These are phyloP conservation scores for Galago senegalensis DNA, from an alignment of 2,797 vertebrate genomes.

Conservation along the genomic window DNA sequence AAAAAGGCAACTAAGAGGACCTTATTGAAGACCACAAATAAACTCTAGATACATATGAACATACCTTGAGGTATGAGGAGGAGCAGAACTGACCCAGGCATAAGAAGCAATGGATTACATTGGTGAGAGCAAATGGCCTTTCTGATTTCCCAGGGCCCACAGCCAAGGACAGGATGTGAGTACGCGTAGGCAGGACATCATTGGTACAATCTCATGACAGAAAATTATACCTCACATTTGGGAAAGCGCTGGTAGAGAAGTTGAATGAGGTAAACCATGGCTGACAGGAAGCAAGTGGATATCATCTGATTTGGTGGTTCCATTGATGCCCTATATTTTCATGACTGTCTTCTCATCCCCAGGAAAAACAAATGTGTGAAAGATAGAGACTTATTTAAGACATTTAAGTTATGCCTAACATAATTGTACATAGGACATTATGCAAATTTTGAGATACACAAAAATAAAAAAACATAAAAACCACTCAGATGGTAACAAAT, in stretches of 20 bases:
- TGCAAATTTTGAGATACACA: no score
- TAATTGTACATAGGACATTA: neutral
- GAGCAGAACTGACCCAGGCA: neutral
- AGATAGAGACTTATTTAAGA: neutral
- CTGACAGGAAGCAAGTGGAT: neutral
- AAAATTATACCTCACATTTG: neutral
- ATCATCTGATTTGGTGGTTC: neutral
- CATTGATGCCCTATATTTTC: neutral
- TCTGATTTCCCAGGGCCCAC: neutral
- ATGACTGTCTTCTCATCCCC: neutral
- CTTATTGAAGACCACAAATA: neutral
- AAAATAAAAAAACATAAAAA: no score
- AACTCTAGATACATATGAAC: neutral
- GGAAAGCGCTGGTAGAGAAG: neutral
- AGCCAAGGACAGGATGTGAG: neutral
- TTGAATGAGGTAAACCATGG: neutral
- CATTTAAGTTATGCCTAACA: neutral
- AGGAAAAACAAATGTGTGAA: neutral
- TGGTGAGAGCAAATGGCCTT: neutral
- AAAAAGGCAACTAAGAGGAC: neutral
- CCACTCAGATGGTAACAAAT: no score
- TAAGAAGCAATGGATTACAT: neutral
- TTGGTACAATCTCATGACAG: neutral
- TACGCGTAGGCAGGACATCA: fast-evolving
- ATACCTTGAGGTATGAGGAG: no score